These are phyloP conservation scores for Pachydiplax longipennis DNA, from an alignment of 2,888 invertebrate genomes.

Conservation along the genomic window DNA sequence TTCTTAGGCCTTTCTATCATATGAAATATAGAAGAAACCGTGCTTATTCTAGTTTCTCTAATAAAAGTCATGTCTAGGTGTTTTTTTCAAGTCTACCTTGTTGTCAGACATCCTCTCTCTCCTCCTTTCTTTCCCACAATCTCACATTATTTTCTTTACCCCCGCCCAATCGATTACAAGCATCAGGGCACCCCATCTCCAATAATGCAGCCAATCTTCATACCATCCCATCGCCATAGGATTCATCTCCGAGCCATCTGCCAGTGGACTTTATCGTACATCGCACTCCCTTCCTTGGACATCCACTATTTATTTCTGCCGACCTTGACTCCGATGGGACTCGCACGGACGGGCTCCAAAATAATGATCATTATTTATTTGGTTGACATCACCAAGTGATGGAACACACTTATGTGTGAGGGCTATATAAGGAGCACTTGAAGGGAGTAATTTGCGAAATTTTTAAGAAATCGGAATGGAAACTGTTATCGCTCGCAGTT, in stretches of 20 bases:
- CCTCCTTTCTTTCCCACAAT: background rate
- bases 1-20: too few species aligned
- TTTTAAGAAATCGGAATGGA: too few species aligned
- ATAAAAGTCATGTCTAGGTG: background rate
- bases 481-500: too few species aligned
- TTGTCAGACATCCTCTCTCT: background rate
- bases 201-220: background rate
- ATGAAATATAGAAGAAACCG: too few species aligned
- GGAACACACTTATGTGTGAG: too few species aligned
- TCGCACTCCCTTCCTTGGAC: background rate
- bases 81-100: background rate
- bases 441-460: too few species aligned
- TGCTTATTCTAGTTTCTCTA: too few species aligned
- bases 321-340: conserved; percentile 21
- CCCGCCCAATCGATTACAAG: background rate
- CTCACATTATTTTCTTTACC: background rate
- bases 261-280: background rate
- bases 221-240: background rate
- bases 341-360: background rate
- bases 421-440: too few species aligned
- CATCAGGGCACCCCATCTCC: background rate
- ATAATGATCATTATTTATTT: too few species aligned
- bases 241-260: background rate
- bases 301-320: background rate
- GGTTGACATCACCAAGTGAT: too few species aligned